These are phyloP conservation scores for Tetraodon nigroviridis DNA, from an alignment of 2,113 vertebrate genomes.

Conservation along the genomic window DNA sequence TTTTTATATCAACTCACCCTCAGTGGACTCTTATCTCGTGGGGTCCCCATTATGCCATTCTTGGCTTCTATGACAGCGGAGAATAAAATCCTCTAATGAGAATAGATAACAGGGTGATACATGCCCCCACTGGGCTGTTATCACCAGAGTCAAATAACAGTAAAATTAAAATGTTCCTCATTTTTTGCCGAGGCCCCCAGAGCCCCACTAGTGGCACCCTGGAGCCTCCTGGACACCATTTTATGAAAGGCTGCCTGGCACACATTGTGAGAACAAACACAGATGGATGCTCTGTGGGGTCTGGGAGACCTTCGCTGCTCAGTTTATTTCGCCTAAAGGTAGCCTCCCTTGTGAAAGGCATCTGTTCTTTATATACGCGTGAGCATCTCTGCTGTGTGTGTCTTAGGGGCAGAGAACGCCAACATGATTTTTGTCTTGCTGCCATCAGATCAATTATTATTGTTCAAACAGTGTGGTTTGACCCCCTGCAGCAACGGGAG, in stretches of 20 bases:
- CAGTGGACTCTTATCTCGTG: slow-evolving; percentile 10
- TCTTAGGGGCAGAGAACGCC: slow-evolving; percentile 45
- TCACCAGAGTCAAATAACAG: slow-evolving; percentile 26
- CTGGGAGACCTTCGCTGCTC: not conserved
- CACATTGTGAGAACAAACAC: not conserved
- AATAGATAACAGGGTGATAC: slow-evolving; percentile 42
- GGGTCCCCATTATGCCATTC: no score
- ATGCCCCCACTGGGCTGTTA: slow-evolving; percentile 34
- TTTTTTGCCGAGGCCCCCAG: slow-evolving; percentile 27
- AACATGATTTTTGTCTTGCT: slow-evolving; percentile 46
- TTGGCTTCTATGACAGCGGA: slow-evolving; percentile 19
- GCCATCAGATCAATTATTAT: slow-evolving; percentile 55
- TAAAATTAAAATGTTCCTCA: slow-evolving; percentile 37
- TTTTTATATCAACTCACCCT: slow-evolving; percentile 42
- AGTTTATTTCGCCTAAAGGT: slow-evolving; percentile 20
- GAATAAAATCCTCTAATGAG: slow-evolving; percentile 42
- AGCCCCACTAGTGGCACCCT: slow-evolving; percentile 8
- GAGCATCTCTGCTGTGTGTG: slow-evolving; percentile 31
- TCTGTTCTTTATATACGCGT: slow-evolving; percentile 30
- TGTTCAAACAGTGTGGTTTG: slow-evolving; percentile 44
- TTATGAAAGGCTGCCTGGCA: slow-evolving; percentile 10
- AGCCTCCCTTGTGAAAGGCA: slow-evolving; percentile 22
- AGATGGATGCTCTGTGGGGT: no score
- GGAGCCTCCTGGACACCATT: slow-evolving; percentile 20
- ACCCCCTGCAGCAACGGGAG: slow-evolving; percentile 3